These are phyloP conservation scores for Siniperca scherzeri DNA, from an alignment of 2,797 vertebrate genomes.

Conservation along the genomic window DNA sequence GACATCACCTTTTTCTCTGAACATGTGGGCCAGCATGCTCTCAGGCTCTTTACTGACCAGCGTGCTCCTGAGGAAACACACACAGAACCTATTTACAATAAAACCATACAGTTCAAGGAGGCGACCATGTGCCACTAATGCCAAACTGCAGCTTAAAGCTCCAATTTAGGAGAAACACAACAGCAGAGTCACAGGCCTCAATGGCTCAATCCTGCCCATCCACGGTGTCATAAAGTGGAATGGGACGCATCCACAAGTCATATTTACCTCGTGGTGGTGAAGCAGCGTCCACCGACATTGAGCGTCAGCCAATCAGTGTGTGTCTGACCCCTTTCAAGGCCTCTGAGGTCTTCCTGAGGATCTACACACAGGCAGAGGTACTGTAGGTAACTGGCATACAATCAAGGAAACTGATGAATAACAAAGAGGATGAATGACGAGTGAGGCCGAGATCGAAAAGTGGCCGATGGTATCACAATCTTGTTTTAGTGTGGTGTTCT, in stretches of 20 bases:
- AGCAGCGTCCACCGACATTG: constrained; percentile 92
- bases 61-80: constrained; percentile 87
- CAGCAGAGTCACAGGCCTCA: background rate
- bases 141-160: too few species aligned
- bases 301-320: constrained; percentile 94
- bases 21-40: constrained; percentile 96
- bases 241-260: background rate
- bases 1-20: constrained; percentile 90
- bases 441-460: too few species aligned
- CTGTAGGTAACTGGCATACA: background rate
- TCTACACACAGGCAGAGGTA: constrained; percentile 42
- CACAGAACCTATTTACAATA: background rate
- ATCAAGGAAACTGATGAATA: too few species aligned
- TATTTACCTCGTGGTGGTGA: constrained; percentile 92
- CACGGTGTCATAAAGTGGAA: background rate
- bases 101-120: background rate
- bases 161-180: too few species aligned
- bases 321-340: constrained; percentile 75
- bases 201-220: too few species aligned
- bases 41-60: constrained; percentile 94
- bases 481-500: too few species aligned
- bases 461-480: too few species aligned
- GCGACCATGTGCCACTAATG: too few species aligned
- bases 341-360: constrained; percentile 81
- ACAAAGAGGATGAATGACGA: too few species aligned